Percentiles rank a stretch among this genome's conserved stretches.
These are phyloP conservation scores for Orchesella flavescens DNA, from an alignment of 2,888 invertebrate species.

Conservation along the genomic window DNA sequence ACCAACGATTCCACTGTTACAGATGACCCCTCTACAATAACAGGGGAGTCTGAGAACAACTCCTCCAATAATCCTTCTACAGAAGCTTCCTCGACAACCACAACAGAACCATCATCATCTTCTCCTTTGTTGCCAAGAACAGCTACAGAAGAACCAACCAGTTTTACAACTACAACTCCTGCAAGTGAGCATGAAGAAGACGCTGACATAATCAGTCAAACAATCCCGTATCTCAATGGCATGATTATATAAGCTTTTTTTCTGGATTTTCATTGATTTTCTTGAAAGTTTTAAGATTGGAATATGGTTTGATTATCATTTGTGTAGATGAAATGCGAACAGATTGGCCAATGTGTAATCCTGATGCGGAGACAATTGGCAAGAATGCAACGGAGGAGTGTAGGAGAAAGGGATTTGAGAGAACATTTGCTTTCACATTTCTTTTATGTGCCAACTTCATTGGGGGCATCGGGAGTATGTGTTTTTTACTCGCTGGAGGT, in stretches of 20 bases:
- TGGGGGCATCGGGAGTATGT: constrained; percentile 80
- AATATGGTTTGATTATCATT: background rate
- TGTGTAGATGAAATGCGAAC: constrained; percentile 37
- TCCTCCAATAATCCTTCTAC: background rate
- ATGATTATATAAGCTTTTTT: background rate
- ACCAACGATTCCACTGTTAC: too few species aligned
- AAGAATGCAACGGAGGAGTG: constrained; percentile 74
- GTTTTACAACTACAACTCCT: background rate
- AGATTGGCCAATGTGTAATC: constrained; percentile 30
- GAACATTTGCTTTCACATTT: constrained; percentile 78
- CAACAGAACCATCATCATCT: too few species aligned
- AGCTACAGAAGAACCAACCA: too few species aligned
- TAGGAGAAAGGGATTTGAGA: constrained; percentile 74
- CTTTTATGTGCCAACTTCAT: constrained; percentile 82
- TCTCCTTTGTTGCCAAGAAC: too few species aligned
- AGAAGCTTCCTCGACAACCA: background rate
- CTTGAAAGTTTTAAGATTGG: background rate
- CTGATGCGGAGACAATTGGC: constrained; percentile 16
- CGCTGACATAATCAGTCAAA: background rate
- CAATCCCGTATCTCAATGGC: constrained; percentile 34
- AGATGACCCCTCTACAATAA: too few species aligned
- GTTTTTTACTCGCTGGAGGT: constrained; percentile 81
- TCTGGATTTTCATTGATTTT: background rate
- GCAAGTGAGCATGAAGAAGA: background rate
- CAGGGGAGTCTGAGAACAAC: too few species aligned